Percentiles rank a stretch among this genome's conserved stretches.
Evolutionary conservation across 2,888 invertebrate species (phyloP).

Genomic region (Pseudolycoriella hygida): DNA sequence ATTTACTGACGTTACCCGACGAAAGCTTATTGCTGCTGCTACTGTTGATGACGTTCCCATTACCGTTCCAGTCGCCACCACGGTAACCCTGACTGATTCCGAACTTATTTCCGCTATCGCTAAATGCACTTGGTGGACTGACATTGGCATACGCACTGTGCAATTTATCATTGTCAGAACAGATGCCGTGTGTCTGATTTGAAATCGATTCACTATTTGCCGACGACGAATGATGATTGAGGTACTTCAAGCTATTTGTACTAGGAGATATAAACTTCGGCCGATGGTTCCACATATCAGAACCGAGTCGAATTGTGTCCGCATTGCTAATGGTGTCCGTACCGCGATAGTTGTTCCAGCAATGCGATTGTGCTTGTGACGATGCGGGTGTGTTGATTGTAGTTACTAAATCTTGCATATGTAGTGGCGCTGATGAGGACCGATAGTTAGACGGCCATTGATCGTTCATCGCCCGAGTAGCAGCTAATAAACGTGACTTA

Average conservation of each 20-base stretch:
- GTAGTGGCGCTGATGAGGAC: too few relatives aligned
- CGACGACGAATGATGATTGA: background rate
- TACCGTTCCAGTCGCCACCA: slow-evolving; percentile 26
- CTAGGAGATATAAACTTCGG: background rate
- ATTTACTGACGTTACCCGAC: slow-evolving; percentile 12
- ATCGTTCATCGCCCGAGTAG: slow-evolving; percentile 12
- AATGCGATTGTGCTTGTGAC: background rate
- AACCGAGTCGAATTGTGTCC: slow-evolving; percentile 22
- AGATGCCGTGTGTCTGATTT: background rate
- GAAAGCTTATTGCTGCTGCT: slow-evolving; percentile 13
- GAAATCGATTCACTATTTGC: background rate
- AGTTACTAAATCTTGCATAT: background rate
- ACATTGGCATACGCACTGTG: slow-evolving; percentile 14
- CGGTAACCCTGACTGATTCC: too few relatives aligned
- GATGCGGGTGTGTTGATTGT: background rate
- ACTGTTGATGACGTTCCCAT: slow-evolving; percentile 9
- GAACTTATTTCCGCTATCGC: slow-evolving; percentile 17
- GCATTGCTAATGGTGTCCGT: slow-evolving; percentile 21
- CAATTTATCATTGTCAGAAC: slow-evolving; percentile 5
- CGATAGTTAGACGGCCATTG: slow-evolving; percentile 1
- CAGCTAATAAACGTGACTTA: slow-evolving; percentile 10
- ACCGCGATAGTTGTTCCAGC: background rate
- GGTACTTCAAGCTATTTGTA: background rate
- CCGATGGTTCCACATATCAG: slow-evolving; percentile 14
- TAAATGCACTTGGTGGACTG: slow-evolving; percentile 31